phyloP scores from a whole-genome alignment of 2,113 vertebrate genomes.

The Lathamus discolor region DNA sequence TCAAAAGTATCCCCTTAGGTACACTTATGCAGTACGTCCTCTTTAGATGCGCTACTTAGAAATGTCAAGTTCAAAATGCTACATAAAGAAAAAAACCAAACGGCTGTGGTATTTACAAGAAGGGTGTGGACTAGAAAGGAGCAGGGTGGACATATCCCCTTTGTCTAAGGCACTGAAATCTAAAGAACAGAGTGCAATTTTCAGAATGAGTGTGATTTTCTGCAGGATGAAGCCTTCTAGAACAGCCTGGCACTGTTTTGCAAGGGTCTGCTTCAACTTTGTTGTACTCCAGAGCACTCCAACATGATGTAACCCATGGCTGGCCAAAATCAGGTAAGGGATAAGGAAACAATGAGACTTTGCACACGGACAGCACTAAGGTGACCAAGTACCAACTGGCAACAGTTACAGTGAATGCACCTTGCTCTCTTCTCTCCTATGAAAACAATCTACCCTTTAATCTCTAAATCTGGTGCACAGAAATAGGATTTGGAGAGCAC shows the following conservation, averaged over 20 bases:
- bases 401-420: background rate
- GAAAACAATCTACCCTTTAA: background rate
- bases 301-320: background rate
- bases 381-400: background rate
- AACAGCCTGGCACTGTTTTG: background rate
- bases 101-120: background rate
- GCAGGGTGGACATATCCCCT: background rate
- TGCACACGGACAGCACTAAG: background rate
- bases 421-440: accelerated
- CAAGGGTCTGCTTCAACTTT: background rate
- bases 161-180: background rate
- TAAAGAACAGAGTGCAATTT: background rate
- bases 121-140: background rate
- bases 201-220: background rate
- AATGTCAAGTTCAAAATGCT: background rate
- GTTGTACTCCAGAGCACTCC: background rate
- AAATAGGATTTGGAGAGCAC: background rate
- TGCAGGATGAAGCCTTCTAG: background rate
- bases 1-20: background rate
- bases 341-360: background rate
- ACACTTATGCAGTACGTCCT: background rate
- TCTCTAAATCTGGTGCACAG: background rate
- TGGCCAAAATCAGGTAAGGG: background rate
- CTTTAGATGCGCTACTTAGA: background rate
- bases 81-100: background rate